Evolutionary conservation across 2,888 invertebrate species (phyloP), one percentile per base, ranked within the genome.

Genomic region (Odiellus spinosus): DNA sequence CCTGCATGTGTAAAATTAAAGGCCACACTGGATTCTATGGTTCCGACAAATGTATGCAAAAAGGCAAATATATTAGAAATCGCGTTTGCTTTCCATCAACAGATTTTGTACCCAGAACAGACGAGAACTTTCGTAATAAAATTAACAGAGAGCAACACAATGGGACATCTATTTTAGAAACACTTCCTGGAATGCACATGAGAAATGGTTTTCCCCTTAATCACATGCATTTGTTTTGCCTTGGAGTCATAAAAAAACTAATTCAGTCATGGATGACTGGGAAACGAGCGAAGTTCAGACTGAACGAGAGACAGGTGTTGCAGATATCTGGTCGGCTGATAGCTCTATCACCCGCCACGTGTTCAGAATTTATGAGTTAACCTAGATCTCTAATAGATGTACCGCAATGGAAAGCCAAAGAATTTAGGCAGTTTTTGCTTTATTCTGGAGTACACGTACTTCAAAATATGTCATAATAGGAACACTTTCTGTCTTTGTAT

Each of bases 321-420:
- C 26, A 6, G 8, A 4, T 26, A 6, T 26, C 26, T 6, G 8
- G 8, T 6, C 26, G 26, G 26, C 8, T 26, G 8, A 8, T 26
- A 8, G 4, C 4, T 26, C n/a, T 26, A 26, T 26, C 26, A 26
- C 4, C 4, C 8, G 4, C 4, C 8, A 26, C 26, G 4, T 26
- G 26, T 8, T 26, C 26, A n/a, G 59, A 61, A 46, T 61, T 61
- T 53, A 48, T 48, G 5, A 44, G 60, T 26, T 58, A 56, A 50
- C 59, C 57, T 3, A 51, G 61, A 42, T 35, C 55, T 11, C 43
- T 62, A 6, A 40, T 11, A 46, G 56, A 59, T 38, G 42, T 35
- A 38, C 57, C 10, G 6, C 49, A 54, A 18, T 62, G 58, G 56
- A 62, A 61, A 46, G 59, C 58, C n/a, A 58, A 59, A 6, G 60